These are phyloP conservation scores for Atrichornis clamosus DNA, from an alignment of 2,113 vertebrate genomes.

Conservation along the genomic window DNA sequence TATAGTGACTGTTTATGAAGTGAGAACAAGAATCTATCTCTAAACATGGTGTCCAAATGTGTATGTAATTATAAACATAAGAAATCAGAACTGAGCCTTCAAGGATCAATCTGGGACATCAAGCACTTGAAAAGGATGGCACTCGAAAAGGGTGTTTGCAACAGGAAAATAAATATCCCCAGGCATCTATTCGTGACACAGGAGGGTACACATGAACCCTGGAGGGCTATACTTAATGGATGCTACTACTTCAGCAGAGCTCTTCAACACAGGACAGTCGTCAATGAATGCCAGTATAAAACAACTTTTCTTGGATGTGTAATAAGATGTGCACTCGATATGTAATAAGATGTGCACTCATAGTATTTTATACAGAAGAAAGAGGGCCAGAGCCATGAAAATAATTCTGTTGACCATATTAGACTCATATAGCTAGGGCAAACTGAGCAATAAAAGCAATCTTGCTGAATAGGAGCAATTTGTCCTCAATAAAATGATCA, in stretches of 20 bases:
- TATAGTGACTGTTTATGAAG: neutral
- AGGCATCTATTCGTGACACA: neutral
- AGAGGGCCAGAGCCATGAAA: neutral
- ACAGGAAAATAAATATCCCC: neutral
- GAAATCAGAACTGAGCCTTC: neutral
- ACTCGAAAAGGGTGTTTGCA: neutral
- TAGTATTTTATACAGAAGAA: neutral
- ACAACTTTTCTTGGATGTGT: neutral
- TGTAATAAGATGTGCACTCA: neutral
- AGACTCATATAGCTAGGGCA: neutral
- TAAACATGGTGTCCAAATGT: neutral
- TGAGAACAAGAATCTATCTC: neutral
- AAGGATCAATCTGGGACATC: neutral
- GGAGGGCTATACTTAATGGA: neutral
- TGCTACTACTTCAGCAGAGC: neutral
- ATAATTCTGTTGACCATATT: neutral
- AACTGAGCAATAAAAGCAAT: neutral
- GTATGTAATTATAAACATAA: neutral
- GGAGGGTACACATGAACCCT: neutral
- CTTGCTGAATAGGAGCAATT: neutral
- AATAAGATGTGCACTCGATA: no score
- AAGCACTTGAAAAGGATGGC: neutral
- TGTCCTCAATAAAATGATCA: neutral
- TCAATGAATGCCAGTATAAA: neutral
- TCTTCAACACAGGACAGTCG: neutral